Percentiles rank a stretch among this genome's conserved stretches.
phyloP scores from a whole-genome alignment of 2,113 vertebrate genomes.

The Ailurus styani region DNA sequence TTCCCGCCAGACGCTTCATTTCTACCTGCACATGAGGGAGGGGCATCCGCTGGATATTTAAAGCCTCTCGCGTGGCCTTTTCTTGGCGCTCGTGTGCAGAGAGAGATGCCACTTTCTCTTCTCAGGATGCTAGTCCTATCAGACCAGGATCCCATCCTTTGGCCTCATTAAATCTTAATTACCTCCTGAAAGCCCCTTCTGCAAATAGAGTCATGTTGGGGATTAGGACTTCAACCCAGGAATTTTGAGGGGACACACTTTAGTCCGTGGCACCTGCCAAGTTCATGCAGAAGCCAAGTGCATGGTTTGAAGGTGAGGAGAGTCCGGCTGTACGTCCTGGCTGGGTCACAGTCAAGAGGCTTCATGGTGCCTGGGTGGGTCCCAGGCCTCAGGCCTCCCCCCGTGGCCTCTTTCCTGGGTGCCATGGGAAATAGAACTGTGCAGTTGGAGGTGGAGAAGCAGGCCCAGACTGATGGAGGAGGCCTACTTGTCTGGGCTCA shows the following conservation, averaged over 20 bases:
- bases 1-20: neutral
- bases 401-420: no score
- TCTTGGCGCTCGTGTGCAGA: fast-evolving
- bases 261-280: no score
- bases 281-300: neutral
- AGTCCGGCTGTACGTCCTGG: no score
- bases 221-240: neutral
- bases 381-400: no score
- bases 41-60: no score
- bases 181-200: neutral
- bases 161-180: neutral
- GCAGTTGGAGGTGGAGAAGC: neutral
- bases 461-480: neutral
- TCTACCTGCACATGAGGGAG: fast-evolving
- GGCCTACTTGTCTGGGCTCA: neutral
- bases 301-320: neutral
- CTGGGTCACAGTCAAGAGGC: neutral
- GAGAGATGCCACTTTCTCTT: neutral
- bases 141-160: neutral
- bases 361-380: no score
- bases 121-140: neutral
- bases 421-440: no score
- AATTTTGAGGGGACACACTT: neutral
- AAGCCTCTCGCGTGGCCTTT: neutral
- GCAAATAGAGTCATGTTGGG: neutral